Base-by-base conservation (phyloP, 2,113 vertebrate genomes). In the Oncorhynchus mykiss region DNA sequence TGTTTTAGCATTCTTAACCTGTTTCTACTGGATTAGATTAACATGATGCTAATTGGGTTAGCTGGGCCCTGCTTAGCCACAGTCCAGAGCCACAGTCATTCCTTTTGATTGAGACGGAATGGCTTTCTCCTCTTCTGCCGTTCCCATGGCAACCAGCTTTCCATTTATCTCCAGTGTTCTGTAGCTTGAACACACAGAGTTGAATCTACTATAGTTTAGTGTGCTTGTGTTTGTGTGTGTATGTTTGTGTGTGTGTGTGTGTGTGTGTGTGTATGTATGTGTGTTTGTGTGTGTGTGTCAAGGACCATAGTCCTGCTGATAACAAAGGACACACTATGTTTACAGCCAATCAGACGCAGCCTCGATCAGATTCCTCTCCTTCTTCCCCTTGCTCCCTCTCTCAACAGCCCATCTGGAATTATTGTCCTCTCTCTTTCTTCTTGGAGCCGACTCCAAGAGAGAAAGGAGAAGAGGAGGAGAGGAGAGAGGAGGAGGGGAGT, bases 61-160 rank as follows among this genome's bases (percentile, higher is more conserved):
- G 31, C 72, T 1, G 51, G 57, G 29, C 66, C 74, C 75, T 68
- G 18, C 60, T 91, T 87, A 76, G 84, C 27, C 27, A 27, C 80
- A 86, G 85, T 86, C 88, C 78, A 24, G 74, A 79, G 83, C 81
- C 83, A 71, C 62, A 60, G 20, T 67, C 49, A 82, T 73, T 2
- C 80, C 62, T 29, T 68, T 39, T 39, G 71, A 82, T 71, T 4
- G 60, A 77, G 82, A 78, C 81, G 77, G 45, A 85, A 82, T 85
- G 76, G 80, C 84, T 1, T 16, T 80, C 71, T 76, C 78, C 78
- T 71, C 82, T 80, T 73, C 67, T 67, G 54, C 73, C 2, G 75
- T 90, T 86, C 62, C 90, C 84, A 84, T 89, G 73, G 87, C 18
- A 73, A 88, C 76, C 1, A 7, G 60, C 60, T 34, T 18, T 75